Evolutionary conservation across 2,888 invertebrate species (phyloP), one percentile per base, ranked within the genome.

Genomic region (Nephrotoma guestfalica): DNA sequence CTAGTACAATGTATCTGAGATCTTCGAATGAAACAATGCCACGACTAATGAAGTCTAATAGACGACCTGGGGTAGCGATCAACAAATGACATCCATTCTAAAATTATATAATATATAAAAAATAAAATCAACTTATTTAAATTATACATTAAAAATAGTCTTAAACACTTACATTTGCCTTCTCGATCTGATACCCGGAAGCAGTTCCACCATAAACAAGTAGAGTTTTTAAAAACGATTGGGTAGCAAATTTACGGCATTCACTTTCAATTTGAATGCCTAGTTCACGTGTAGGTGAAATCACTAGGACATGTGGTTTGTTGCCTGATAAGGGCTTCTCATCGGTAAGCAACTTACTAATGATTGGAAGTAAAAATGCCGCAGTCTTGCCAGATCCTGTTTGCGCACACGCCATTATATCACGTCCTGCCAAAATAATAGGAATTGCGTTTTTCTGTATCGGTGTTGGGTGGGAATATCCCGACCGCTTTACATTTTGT

Each of bases 331-430:
- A 89, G 18, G 94, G 94, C 0, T 90, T 89, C 0, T 92, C 91
- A 6, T 94, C 93, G 86, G 93, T 93, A 41, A 97, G 89, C 6
- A 97, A 90, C 0, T 91, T 92, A 88, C 97, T 93, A 51, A 99
- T 93, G 3, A 99, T 97, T 0, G 99, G 99, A 57, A 99, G 90
- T 41, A 99, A 91, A 90, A 98, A 99, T 0, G 99, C 98, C 0
- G 98, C 98, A 0, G 99, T 99, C 93, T 99, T 99, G 13, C 99
- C 99, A 0, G 98, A 98, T 0, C 99, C 99, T 6, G 99, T 99
- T 91, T 99, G 99, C 0, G 99, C 99, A 90, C 99, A 99, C 0
- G 96, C 98, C 97, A 99, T 99, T 41, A 99, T 91, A 92, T 99
- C 99, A 45, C 97, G 92, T 0, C 96, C 96, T 0, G 90, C 92